Evolutionary conservation across 2,113 vertebrate species (phyloP).

Genomic region (Malurus melanocephalus): DNA sequence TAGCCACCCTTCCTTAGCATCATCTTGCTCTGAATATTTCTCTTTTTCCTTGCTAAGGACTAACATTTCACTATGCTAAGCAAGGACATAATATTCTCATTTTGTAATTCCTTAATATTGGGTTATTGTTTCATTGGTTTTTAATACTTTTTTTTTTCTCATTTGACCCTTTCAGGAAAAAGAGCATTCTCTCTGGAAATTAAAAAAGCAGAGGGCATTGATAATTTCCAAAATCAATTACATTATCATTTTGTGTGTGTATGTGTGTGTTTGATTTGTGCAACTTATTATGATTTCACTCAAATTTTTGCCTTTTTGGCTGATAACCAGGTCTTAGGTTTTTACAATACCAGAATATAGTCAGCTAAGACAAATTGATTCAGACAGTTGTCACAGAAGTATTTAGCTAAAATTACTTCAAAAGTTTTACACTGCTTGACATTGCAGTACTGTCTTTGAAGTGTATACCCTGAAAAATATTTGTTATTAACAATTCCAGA

Average conservation of each 20-base stretch:
- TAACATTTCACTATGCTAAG: neutral
- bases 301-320: constrained; percentile 58
- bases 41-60: neutral
- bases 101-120: neutral
- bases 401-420: constrained; percentile 79
- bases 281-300: constrained; percentile 46
- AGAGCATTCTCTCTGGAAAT: constrained; percentile 12
- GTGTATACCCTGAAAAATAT: constrained; percentile 74
- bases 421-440: constrained; percentile 74
- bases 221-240: constrained; percentile 7
- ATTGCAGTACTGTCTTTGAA: constrained; percentile 74
- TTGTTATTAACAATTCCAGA: constrained; percentile 80
- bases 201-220: constrained; percentile 3
- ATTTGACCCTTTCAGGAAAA: neutral
- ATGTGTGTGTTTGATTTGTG: constrained; percentile 28
- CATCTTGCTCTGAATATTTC: neutral
- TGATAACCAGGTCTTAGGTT: constrained; percentile 57
- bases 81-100: neutral
- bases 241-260: neutral
- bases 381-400: constrained; percentile 77
- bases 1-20: neutral
- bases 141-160: neutral
- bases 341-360: constrained; percentile 54
- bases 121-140: neutral
- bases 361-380: constrained; percentile 76